Conservation (phyloP, 2,888 invertebrate genomes). For the Corythucha ciliata region DNA sequence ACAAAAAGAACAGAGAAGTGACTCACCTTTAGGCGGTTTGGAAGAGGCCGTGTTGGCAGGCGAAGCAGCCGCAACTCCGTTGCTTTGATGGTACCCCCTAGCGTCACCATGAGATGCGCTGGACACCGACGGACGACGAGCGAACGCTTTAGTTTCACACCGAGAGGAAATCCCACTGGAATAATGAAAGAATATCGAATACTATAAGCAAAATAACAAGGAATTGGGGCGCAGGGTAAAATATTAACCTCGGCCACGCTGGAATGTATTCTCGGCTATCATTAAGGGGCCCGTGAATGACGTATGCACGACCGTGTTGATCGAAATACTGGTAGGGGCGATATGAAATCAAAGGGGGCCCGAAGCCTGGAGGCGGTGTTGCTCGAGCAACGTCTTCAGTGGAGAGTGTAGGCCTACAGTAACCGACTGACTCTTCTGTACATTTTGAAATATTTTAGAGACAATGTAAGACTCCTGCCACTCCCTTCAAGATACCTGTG, state of each 20-base stretch:
- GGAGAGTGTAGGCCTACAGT: conserved; percentile 68
- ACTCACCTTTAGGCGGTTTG: conserved; percentile 37
- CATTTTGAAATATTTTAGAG: background rate
- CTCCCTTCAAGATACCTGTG: conserved; percentile 29
- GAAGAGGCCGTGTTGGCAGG: conserved; percentile 32
- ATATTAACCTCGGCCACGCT: conserved; percentile 31
- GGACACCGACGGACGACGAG: conserved; percentile 24
- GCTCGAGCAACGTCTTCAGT: conserved; percentile 57
- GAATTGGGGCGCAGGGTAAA: background rate
- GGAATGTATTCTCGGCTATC: conserved; percentile 40
- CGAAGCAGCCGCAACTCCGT: conserved; percentile 39
- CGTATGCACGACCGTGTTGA: conserved; percentile 58
- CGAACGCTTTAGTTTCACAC: conserved; percentile 19
- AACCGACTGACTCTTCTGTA: conserved; percentile 42
- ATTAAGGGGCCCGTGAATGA: conserved; percentile 48
- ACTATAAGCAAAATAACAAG: too few species aligned
- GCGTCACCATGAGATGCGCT: conserved; percentile 25
- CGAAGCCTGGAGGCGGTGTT: conserved; percentile 34
- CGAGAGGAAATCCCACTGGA: conserved; percentile 14
- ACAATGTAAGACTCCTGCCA: too few species aligned
- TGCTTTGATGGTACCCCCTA: conserved; percentile 41
- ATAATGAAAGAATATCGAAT: background rate
- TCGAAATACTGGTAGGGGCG: conserved; percentile 54
- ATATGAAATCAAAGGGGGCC: conserved; percentile 49
- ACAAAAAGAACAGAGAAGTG: too few species aligned